Evolutionary conservation across 2,113 vertebrate genomes (phyloP), one percentile per base, ranked within the genome.

Genomic region (Phrynosoma platyrhinos): DNA sequence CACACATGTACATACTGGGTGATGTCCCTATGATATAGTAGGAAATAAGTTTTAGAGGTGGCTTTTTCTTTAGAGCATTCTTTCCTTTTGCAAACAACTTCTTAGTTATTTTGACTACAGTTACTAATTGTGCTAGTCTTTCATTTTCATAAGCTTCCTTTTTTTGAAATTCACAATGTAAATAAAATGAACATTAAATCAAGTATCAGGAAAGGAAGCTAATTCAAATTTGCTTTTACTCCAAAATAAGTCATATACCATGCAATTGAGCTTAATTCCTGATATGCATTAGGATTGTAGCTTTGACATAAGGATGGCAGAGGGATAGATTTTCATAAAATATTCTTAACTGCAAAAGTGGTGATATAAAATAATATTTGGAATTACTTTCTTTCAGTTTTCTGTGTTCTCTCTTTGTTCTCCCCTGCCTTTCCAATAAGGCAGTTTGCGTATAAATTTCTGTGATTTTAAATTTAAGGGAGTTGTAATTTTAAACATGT

Each of bases 71-170:
- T 20, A 82, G 42, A 32, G 82, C 82, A 52, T 52, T 42, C 21
- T 76, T 36, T 75, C 36, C 40, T 36, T 68, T 76, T 74, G 32
- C 32, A 64, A 82, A 82, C 25, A 42, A n/a, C 12, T 75, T 42
- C 53, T 75, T 55, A 75, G 86, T 82, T 66, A 76, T 75, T 87
- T 81, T 66, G 55, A 75, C 55, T 82, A 40, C 14, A 82, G 9
- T 68, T 76, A 76, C 62, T 13, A 52, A 23, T 30, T 52, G 18
- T 64, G 55, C 1, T 75, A 66, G 2, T 55, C 53, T 25, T 58
- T 25, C 55, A 66, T 62, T 12, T 16, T 75, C 27, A 30, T 82
- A 75, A 58, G 62, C 53, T 42, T 42, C 62, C 1, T 79, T 47
- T 80, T 71, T 40, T 75, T 36, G 40, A 75, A 58, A 52, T 36